Base-by-base conservation (phyloP, 2,797 vertebrate genomes). In the Chaetophractus vellerosus region DNA sequence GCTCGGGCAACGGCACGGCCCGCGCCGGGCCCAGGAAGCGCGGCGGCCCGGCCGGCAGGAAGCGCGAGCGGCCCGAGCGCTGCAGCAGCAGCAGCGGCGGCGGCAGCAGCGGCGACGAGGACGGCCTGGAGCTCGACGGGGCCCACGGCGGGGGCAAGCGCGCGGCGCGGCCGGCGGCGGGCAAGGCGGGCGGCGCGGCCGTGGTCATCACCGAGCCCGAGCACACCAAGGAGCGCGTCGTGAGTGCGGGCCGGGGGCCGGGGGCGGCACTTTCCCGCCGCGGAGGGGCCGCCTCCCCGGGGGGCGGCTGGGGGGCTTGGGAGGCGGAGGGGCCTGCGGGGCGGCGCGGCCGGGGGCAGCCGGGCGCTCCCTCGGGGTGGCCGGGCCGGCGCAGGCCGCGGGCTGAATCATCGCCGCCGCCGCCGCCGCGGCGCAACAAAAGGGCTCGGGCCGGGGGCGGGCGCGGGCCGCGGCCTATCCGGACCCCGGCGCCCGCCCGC, bases 141-240 rank as follows among this genome's bases (percentile, higher is more conserved):
- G 97, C 95, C 94, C 80, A 97, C 97, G 96, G 96, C 55, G 96
- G 88, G 92, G 87, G 96, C 91, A 93, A 96, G 93, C 91, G 97
- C 88, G 94, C 96, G 38, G 88, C 96, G 84, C 83, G 97, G 91
- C 96, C 97, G 59, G 64, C 97, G 18, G 36, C 95, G n/a, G 97
- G 93, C 92, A 97, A 98, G 91, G 90, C 96, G 63, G 88, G 96
- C 89, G 92, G 90, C 33, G 89, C 97, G 41, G 97, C 98, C 4
- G 96, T 96, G 15, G 93, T 98, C 5, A 98, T 98, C 97, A 98
- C 96, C 48, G 98, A 98, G 89, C 98, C 98, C 3, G 98, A 98
- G 75, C 98, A 98, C 97, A 98, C 97, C 96, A 98, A 98, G 97
- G 98, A 98, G 97, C 98, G 98, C 96, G 98, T 98, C 5, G 98